A percentile compares a stretch with the other conserved stretches of the same genome.
phyloP scores from a whole-genome alignment of 2,888 invertebrate species.

The Plebejus argus region DNA sequence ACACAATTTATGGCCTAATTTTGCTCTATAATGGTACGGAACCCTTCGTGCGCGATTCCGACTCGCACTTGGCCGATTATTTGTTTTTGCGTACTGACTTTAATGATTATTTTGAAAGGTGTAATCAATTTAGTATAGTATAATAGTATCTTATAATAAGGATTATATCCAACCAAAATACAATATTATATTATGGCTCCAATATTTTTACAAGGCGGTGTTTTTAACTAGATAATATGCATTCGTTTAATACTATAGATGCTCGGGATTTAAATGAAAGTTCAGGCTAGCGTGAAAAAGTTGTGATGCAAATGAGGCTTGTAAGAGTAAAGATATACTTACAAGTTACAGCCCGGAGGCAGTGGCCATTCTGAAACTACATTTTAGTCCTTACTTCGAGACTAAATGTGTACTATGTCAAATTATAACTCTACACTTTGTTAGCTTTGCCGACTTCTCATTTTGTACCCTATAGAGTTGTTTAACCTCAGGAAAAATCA shows the following conservation, averaged over 20 bases:
- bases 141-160: background rate
- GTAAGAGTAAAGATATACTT: conserved; percentile 31
- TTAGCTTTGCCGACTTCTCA: background rate
- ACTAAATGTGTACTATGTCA: no score
- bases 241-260: conserved; percentile 46
- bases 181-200: no score
- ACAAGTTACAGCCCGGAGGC: background rate
- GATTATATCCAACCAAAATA: background rate
- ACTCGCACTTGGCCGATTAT: no score
- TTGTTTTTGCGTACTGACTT: no score
- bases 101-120: no score
- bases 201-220: conserved; percentile 19
- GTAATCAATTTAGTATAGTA: background rate
- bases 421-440: no score
- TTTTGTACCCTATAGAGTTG: background rate
- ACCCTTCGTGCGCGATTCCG: no score
- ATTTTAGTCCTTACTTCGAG: no score
- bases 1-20: no score
- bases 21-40: no score
- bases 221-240: conserved; percentile 37
- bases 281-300: conserved; percentile 69
- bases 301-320: conserved; percentile 45
- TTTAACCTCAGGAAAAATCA: background rate
- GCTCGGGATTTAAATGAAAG: conserved; percentile 70
- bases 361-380: background rate